These are phyloP conservation scores for Solenopsis fugax DNA, from an alignment of 1,140 invertebrate genomes.

Conservation along the genomic window DNA sequence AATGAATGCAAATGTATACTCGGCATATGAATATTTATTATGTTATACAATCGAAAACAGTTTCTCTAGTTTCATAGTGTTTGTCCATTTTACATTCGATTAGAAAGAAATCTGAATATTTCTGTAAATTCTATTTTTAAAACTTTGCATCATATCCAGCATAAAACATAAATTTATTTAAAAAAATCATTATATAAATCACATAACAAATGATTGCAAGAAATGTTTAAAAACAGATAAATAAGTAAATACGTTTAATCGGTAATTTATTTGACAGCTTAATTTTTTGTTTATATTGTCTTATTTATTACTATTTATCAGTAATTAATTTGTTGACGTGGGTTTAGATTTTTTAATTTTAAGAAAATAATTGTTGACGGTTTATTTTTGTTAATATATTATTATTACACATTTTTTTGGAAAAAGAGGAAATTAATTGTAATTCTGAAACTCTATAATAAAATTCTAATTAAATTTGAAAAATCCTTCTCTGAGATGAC, in stretches of 20 bases:
- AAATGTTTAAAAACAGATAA: neutral
- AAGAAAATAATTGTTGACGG: neutral
- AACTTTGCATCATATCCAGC: neutral
- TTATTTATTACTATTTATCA: neutral
- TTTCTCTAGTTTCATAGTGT: neutral
- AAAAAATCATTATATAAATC: neutral
- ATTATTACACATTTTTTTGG: neutral
- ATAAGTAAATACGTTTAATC: neutral
- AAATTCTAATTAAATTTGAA: too few species aligned
- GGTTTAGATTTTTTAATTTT: neutral
- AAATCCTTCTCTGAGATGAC: too few species aligned
- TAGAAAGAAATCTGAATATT: neutral
- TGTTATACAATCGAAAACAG: neutral
- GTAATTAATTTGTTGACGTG: neutral
- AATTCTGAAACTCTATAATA: neutral
- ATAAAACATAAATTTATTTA: neutral
- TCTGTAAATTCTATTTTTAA: neutral
- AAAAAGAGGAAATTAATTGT: neutral
- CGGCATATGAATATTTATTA: conserved; percentile 30
- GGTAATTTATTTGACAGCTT: neutral
- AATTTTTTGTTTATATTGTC: neutral
- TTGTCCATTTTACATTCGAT: neutral
- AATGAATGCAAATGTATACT: conserved; percentile 11
- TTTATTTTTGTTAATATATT: neutral
- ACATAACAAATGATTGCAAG: neutral